phyloP scores from a whole-genome alignment of 2,113 vertebrate species.

The Ameiurus melas region DNA sequence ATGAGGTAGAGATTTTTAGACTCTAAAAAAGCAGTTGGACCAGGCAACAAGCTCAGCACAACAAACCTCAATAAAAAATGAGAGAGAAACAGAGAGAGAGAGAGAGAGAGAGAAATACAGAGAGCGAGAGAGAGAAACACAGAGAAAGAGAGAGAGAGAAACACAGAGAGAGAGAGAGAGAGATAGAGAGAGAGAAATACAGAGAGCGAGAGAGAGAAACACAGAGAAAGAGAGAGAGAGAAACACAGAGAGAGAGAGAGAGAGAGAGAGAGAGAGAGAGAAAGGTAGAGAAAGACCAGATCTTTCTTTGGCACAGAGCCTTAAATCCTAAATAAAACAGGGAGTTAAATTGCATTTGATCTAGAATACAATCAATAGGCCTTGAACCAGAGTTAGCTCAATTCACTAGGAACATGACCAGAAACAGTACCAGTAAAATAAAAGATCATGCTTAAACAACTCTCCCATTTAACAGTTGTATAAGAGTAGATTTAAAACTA shows the following conservation, averaged over 20 bases:
- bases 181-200: constrained; percentile 7
- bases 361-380: constrained; percentile 67
- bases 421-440: constrained; percentile 38
- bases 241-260: constrained; percentile 53
- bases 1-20: constrained; percentile 99
- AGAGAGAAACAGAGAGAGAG: constrained; percentile 48
- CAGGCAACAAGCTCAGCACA: constrained; percentile 85
- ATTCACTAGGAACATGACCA: constrained; percentile 71
- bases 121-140: constrained; percentile 46
- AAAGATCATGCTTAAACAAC: constrained; percentile 28
- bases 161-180: constrained; percentile 50
- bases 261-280: constrained; percentile 5
- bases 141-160: no score
- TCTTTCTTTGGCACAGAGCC: constrained; percentile 61
- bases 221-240: constrained; percentile 4
- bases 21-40: constrained; percentile 93
- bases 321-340: constrained; percentile 49
- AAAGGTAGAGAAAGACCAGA: constrained; percentile 23
- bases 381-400: constrained; percentile 65
- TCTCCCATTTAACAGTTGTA: constrained; percentile 73
- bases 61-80: constrained; percentile 66
- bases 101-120: background rate
- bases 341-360: constrained; percentile 65
- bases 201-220: constrained; percentile 55
- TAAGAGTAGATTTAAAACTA: constrained; percentile 95